Conservation (phyloP, 2,888 invertebrate genomes). For the Sminthurinus aureus region DNA sequence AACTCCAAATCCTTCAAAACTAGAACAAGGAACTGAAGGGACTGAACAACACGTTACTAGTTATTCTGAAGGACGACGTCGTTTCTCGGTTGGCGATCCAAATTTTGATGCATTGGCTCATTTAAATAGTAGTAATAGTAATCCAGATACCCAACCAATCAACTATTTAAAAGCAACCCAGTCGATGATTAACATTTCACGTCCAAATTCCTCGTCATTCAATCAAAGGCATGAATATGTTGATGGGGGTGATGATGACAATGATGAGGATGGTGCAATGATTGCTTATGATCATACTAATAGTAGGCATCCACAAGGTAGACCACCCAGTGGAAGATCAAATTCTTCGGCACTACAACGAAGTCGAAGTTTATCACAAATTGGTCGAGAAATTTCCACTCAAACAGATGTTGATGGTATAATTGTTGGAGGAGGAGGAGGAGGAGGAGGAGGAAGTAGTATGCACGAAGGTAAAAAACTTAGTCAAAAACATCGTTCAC, state of each 20-base stretch:
- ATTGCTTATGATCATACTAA: neutral
- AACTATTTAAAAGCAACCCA: conserved; percentile 28
- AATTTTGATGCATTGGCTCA: neutral
- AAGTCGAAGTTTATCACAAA: conserved; percentile 43
- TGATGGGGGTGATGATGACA: neutral
- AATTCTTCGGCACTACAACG: conserved; percentile 9
- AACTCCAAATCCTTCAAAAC: neutral
- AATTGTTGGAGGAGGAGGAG: conserved; percentile 42
- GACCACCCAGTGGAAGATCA: neutral
- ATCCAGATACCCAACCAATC: neutral
- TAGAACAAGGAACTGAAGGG: neutral
- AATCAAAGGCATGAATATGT: neutral
- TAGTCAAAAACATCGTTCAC: conserved; percentile 41
- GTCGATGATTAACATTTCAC: conserved; percentile 30
- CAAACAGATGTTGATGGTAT: conserved; percentile 53
- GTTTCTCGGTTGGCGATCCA: conserved; percentile 2
- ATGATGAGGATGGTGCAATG: neutral
- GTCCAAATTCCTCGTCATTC: neutral
- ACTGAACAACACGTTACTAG: neutral
- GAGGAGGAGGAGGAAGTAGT: conserved; percentile 60
- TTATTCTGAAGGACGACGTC: conserved; percentile 2
- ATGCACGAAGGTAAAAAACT: conserved; percentile 43
- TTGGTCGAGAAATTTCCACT: conserved; percentile 54
- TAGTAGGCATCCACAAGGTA: neutral
- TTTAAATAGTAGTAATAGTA: neutral